Evolutionary conservation across 2,797 vertebrate genomes (phyloP).

Genomic region (Uromys caudimaculatus): DNA sequence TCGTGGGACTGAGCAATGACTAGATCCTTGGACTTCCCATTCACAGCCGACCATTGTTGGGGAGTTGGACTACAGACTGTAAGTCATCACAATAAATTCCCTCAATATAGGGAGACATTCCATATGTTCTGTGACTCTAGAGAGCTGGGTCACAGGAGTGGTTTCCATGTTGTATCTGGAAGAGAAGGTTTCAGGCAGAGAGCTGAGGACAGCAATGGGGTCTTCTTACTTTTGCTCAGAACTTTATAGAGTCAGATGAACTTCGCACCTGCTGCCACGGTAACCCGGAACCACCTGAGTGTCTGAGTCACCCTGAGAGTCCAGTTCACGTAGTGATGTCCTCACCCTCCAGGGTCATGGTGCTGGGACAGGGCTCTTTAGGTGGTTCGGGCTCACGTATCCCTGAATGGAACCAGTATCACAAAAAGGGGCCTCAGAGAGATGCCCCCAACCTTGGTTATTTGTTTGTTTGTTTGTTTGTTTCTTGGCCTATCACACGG

Average conservation of each 20-base stretch:
- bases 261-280: accelerated
- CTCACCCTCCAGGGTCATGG: neutral
- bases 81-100: neutral
- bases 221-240: neutral
- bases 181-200: neutral
- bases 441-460: conserved; percentile 84
- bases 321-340: neutral
- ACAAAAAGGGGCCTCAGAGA: neutral
- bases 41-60: neutral
- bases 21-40: neutral
- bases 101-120: neutral
- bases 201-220: accelerated
- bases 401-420: too few relatives aligned
- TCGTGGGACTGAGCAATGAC: neutral
- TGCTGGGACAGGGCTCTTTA: neutral
- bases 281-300: too few relatives aligned
- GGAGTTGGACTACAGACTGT: neutral
- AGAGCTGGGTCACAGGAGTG: neutral
- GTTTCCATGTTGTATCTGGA: neutral
- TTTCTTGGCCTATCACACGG: conserved; percentile 91
- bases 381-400: neutral
- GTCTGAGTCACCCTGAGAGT: neutral
- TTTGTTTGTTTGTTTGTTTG: neutral
- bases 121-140: neutral
- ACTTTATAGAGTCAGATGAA: neutral